phyloP scores from a whole-genome alignment of 1,140 invertebrate species.

The Aleiodes sp. region DNA sequence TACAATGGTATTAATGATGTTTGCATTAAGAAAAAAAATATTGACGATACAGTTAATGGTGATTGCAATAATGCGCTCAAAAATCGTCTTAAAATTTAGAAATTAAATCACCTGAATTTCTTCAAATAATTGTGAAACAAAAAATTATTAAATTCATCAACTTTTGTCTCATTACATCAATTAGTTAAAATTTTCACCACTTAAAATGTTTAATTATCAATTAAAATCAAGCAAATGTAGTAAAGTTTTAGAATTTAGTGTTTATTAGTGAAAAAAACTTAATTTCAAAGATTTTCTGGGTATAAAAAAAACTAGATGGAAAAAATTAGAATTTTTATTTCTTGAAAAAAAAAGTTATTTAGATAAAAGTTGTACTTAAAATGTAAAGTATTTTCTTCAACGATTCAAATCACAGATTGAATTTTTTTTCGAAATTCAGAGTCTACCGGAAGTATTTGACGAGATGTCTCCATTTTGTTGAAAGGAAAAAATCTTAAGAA shows the following conservation, averaged over 20 bases:
- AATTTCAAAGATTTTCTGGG: too few species aligned
- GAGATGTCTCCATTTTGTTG: background rate
- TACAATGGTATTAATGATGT: background rate
- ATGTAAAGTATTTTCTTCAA: background rate
- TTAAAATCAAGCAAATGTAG: background rate
- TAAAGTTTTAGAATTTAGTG: background rate
- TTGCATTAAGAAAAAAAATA: background rate
- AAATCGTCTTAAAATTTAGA: background rate
- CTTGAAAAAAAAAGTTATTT: background rate
- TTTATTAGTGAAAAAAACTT: too few species aligned
- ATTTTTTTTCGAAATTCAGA: background rate
- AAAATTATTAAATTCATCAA: background rate
- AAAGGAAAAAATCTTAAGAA: slow-evolving; percentile 1
- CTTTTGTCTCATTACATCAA: background rate
- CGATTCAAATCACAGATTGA: background rate
- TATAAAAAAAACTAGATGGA: too few species aligned
- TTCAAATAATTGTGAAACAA: background rate
- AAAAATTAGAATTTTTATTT: background rate
- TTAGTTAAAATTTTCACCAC: too few species aligned
- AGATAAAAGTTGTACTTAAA: slow-evolving; percentile 11
- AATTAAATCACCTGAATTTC: too few species aligned
- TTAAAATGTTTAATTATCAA: background rate
- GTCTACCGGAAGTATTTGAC: slow-evolving; percentile 11
- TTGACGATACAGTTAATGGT: background rate
- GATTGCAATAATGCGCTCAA: slow-evolving; percentile 9